Evolutionary conservation across 2,113 vertebrate genomes (phyloP).

Genomic region (Alectura lathami): DNA sequence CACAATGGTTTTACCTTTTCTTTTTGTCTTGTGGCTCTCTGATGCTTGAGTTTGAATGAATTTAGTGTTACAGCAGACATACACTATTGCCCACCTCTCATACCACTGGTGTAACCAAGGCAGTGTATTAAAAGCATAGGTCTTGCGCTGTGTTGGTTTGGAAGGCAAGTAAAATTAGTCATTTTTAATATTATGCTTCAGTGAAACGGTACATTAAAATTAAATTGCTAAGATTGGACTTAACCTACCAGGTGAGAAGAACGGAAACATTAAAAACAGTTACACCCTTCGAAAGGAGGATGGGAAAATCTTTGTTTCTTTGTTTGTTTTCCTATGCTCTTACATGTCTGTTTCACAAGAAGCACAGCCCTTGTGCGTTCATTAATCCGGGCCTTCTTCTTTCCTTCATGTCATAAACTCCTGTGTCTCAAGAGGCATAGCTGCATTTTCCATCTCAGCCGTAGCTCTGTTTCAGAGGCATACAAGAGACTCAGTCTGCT

Average conservation of each 20-base stretch:
- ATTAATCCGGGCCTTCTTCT: neutral
- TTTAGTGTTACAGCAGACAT: neutral
- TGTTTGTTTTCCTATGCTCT: neutral
- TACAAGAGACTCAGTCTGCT: neutral
- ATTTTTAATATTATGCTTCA: neutral
- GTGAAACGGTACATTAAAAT: neutral
- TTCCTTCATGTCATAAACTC: neutral
- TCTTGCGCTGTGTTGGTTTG: neutral
- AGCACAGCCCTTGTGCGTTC: neutral
- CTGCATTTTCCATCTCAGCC: neutral
- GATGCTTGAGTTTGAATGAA: neutral
- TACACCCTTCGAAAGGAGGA: neutral
- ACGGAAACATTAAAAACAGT: neutral
- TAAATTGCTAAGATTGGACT: neutral
- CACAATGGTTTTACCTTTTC: neutral
- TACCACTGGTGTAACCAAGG: neutral
- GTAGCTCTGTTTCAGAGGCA: neutral
- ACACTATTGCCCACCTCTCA: neutral
- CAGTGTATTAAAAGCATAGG: neutral
- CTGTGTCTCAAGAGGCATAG: neutral
- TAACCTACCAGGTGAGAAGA: neutral
- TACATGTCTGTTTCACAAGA: neutral
- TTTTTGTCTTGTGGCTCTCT: neutral
- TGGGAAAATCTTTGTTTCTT: neutral
- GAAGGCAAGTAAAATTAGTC: neutral